Evolutionary conservation across 2,888 invertebrate species (phyloP), one percentile per base, ranked within the genome.

Genomic region (Macrophya alboannulata): DNA sequence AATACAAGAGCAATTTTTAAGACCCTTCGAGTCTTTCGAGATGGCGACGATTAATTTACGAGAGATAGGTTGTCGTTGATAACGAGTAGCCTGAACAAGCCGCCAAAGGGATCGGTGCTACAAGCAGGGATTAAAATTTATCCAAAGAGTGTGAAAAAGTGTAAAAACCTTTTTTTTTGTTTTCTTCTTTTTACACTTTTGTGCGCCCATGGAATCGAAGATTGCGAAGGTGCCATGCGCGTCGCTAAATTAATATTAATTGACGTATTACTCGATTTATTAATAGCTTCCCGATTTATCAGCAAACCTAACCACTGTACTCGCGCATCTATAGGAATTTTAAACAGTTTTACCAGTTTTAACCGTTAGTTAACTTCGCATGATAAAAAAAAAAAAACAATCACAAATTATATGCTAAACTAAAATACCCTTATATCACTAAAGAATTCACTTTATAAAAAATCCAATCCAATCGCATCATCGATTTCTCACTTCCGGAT

Each of bases 181-280:
- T 31, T 31, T 31, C 31, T 31, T 31, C 31, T 48, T 21, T 25
- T n/a, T 10, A n/a, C 21, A 12, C 72, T 45, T n/a, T n/a, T n/a
- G n/a, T 40, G 12, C 17, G 0, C 45, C n/a, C 8, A n/a, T 40
- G 40, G 9, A 40, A 40, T 40, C n/a, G 17, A 40, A 25, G 40
- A 40, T 40, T 31, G 10, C 45, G 72, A 15, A 45, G 21, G 43
- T 37, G 17, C 17, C 25, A 25, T 17, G 15, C 51, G 37, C 51
- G 37, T 59, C 59, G 81, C 43, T 81, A 81, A 81, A 81, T 81
- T 81, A 81, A 62, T 81, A 81, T 81, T 81, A 62, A 81, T 81
- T 62, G 62, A 12, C 59, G 43, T 81, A 81, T 81, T 62, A 62
- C 15, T 43, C 81, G 81, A 81, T 81, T 81, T 81, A 81, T 81